Evolutionary conservation across 1,140 invertebrate species (phyloP).

Genomic region (Dryas iulia): DNA sequence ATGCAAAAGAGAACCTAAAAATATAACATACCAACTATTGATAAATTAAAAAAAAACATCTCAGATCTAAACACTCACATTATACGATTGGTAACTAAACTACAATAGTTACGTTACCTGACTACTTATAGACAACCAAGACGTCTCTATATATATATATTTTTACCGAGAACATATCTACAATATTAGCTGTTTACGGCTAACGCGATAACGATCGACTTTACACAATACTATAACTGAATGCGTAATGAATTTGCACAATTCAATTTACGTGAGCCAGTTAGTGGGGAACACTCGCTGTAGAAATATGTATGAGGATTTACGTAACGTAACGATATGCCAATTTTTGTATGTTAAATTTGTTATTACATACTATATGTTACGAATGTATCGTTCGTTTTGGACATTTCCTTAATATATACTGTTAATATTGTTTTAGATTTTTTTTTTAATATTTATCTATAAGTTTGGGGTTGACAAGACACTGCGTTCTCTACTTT

Average conservation of each 20-base stretch:
- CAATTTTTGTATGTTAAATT: background rate
- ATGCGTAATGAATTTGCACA: conserved; percentile 44
- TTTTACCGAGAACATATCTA: background rate
- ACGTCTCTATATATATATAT: background rate
- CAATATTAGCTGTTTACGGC: conserved; percentile 37
- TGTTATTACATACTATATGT: background rate
- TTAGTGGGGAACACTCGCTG: background rate
- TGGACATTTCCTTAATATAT: background rate
- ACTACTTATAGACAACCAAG: no score
- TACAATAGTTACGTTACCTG: no score
- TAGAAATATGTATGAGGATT: background rate
- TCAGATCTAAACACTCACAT: no score
- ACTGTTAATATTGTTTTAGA: background rate
- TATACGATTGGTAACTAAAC: no score
- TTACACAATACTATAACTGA: conserved; percentile 22
- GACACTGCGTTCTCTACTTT: no score
- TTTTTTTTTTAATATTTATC: no score
- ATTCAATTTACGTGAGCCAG: conserved; percentile 33
- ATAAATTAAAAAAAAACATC: no score
- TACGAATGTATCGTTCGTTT: background rate
- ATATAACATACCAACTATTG: no score
- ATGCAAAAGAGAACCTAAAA: no score
- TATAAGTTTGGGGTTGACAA: no score
- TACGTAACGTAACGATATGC: background rate
- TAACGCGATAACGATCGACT: conserved; percentile 36